Evolutionary conservation across 2,888 invertebrate species (phyloP), one percentile per base, ranked within the genome.

Genomic region (Caenorhabditis uteleia): DNA sequence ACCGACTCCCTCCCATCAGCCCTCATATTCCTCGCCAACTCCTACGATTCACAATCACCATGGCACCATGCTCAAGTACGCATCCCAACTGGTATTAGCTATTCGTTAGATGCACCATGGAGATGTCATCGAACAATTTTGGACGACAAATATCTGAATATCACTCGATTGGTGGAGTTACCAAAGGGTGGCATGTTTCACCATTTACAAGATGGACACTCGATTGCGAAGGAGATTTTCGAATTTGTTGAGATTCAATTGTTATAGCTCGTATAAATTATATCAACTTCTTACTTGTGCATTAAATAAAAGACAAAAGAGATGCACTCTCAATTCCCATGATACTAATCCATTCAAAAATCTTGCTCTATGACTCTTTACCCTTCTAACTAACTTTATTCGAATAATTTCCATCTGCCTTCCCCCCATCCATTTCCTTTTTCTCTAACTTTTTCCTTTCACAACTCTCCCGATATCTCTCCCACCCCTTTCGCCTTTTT

Each of bases 211-310:
- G 65, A 69, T 34, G 53, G 61, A 10, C 40, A 73, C n/a, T 57
- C 61, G 23, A 45, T 67, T 18, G 68, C 75, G 3, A 72, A 74
- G 31, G 70, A 72, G 26, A 72, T 77, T 25, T 77, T 77, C 43
- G 29, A 56, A 26, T 77, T 77, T 58, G 77, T 74, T 33, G 77
- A 77, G 39, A 23, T 66, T 31, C 56, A 59, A 36, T 45, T 66
- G 34, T 26, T 66, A 38, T 48, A 40, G 16, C 39, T 18, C 8
- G 7, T 39, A 12, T 8, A 39, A 39, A 8, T n/a, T n/a, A n/a
- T n/a, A n/a, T n/a, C n/a, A n/a, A n/a, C n/a, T n/a, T n/a, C n/a
- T n/a, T n/a, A n/a, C n/a, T n/a, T n/a, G n/a, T n/a, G n/a, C n/a
- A n/a, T n/a, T n/a, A n/a, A n/a, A n/a, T n/a, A n/a, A n/a, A n/a